Base-by-base conservation (phyloP, 2,113 vertebrate species). In the Leptobrachium leishanense region DNA sequence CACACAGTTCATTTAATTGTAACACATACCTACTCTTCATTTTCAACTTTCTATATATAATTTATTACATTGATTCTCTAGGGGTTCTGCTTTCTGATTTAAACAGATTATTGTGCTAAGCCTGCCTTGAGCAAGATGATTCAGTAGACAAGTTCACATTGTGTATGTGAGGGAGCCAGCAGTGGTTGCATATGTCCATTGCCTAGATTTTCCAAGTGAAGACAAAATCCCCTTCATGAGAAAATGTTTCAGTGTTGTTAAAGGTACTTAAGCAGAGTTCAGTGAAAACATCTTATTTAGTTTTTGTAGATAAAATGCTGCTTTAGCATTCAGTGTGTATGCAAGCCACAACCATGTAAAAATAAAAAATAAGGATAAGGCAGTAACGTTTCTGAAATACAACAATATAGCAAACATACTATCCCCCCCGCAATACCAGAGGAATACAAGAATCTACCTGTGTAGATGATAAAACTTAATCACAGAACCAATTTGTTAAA, bases 51-150 rank as follows among this genome's bases (percentile, higher is more conserved):
- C 10, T 59, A 59, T 59, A 59, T 59, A 59, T 59, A 59, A 59
- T 59, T 59, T 59, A 59, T 59, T 11, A 59, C 55, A 59, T 13
- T 4, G 55, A 59, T 59, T 59, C 55, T 59, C 55, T 11, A 59
- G 55, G 55, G 55, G 55, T 11, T 3, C 13, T 59, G 55, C 55
- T 15, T 43, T 40, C 66, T 68, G 66, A 43, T 9, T 43, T 68
- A 31, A 12, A 68, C 42, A 13, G 66, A 68, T 43, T 68, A 68
- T 15, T 12, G 66, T 2, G 1, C 66, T 68, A 68, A 67, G 42
- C 66, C 66, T 43, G 66, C 66, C 66, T 68, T n/a, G 39, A 31
- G 66, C 5, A 13, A 43, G 41, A 68, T 68, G 41, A 43, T 68
- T 43, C 39, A 41, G 40, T 68, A 15, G 66, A 68, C 66, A 68